Percentiles rank a stretch among this genome's conserved stretches.
These are phyloP conservation scores for Panagrolaimus sp. DNA, from an alignment of 1,140 invertebrate species.

Conservation along the genomic window DNA sequence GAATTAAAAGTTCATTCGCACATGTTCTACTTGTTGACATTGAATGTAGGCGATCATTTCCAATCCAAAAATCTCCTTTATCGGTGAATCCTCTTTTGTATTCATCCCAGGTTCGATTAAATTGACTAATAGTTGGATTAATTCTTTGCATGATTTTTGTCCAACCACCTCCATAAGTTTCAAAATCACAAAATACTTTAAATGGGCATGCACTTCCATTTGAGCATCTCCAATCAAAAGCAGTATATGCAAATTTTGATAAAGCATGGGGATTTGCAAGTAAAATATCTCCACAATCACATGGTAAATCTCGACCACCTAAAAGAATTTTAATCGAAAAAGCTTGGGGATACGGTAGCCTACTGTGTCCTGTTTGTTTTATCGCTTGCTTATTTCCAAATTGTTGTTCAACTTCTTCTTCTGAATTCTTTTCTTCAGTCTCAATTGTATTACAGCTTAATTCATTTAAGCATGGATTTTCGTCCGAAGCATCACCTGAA, in stretches of 20 bases:
- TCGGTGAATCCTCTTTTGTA: constrained; percentile 30
- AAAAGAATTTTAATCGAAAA: constrained; percentile 19
- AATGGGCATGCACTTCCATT: constrained; percentile 29
- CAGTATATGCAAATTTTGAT: constrained; percentile 19
- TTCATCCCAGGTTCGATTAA: constrained; percentile 31
- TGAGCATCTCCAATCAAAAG: constrained; percentile 24
- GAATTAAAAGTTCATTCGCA: constrained; percentile 29
- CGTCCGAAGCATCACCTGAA: constrained; percentile 30
- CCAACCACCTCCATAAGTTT: constrained; percentile 33
- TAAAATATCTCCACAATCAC: constrained; percentile 33
- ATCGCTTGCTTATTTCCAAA: neutral
- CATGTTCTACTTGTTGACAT: constrained; percentile 28
- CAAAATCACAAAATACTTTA: constrained; percentile 30
- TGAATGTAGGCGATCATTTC: constrained; percentile 34
- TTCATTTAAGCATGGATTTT: constrained; percentile 21
- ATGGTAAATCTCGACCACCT: constrained; percentile 15
- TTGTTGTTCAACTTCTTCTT: neutral
- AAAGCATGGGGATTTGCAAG: constrained; percentile 20
- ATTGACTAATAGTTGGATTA: constrained; percentile 21
- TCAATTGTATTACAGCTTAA: neutral
- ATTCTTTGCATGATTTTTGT: constrained; percentile 28
- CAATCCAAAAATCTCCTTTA: constrained; percentile 33
- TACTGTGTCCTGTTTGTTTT: constrained; percentile 12
- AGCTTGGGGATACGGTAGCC: neutral
- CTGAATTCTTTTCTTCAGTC: neutral